Conservation (phyloP, 2,113 vertebrate genomes). For the Catagonus wagneri region DNA sequence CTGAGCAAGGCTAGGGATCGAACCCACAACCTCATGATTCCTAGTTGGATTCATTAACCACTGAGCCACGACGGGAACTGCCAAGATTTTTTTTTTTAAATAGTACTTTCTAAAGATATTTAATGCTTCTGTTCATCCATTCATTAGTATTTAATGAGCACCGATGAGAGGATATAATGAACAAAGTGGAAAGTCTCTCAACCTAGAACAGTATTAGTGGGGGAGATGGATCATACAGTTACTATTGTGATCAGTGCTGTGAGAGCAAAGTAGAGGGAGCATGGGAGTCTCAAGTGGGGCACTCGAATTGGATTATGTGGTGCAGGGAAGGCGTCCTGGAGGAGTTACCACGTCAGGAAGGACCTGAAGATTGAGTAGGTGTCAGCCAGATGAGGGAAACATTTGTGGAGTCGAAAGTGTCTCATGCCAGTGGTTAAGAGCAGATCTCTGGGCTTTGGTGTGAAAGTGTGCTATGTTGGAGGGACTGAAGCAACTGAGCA, state of each 20-base stretch:
- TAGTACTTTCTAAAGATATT: not conserved
- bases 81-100: too few species aligned
- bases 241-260: not conserved
- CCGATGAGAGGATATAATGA: not conserved
- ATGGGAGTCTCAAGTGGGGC: not conserved
- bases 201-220: not conserved
- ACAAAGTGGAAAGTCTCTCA: not conserved
- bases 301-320: not conserved
- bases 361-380: not conserved
- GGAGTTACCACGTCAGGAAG: not conserved
- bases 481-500: not conserved
- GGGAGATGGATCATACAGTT: not conserved
- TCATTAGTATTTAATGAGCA: constrained; percentile 22
- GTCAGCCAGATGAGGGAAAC: not conserved
- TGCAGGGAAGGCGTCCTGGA: not conserved
- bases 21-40: too few species aligned
- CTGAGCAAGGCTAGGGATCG: too few species aligned
- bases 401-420: not conserved
- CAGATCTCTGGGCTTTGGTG: not conserved
- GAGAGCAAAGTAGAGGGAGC: not conserved
- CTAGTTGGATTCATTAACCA: too few species aligned
- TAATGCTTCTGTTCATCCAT: not conserved
- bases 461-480: not conserved
- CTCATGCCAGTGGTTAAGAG: not conserved
- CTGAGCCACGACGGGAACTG: too few species aligned